Base-by-base conservation (phyloP, 2,888 invertebrate genomes). In the Nomada fabriciana region DNA sequence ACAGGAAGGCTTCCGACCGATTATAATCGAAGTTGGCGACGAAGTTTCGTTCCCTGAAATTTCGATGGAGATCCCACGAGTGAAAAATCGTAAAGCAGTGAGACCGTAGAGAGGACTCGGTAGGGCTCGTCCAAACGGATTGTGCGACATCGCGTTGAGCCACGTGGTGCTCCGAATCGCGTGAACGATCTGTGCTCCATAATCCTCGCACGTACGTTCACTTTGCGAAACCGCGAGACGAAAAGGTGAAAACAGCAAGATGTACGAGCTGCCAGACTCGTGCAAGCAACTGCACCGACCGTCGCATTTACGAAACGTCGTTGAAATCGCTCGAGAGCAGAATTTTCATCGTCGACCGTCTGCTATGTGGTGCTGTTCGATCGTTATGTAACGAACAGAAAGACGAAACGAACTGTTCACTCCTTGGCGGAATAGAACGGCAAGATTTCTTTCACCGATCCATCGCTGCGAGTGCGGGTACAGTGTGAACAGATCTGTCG, bases 151-250 rank as follows among this genome's bases (percentile, higher is more conserved):
- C 70, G 83, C 71, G 83, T 64, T 59, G 75, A 67, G 61, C 78
- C 83, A 84, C 83, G 83, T 84, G 83, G 83, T 79, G 65, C 69
- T 67, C 50, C 79, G 76, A 79, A 79, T 76, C 83, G 71, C 72
- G 83, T 67, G 79, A 83, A 72, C 68, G 71, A 83, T 76, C 55
- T 52, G 42, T 60, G 55, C 76, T 43, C 64, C 20, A 63, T 55
- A 47, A 59, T 29, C 25, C 36, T 47, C 53, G 25, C 42, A 36
- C 43, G 23, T 25, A 67, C 59, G 61, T 60, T 59, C 63, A 11
- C 61, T 71, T 70, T 42, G 55, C 78, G 25, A 64, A 59, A 73
- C n/a, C 63, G 80, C 67, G 80, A 43, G 18, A 2, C 13, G 72
- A 59, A 72, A 25, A 43, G 72, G 72, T 69, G 29, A 74, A 64